Percentiles rank a stretch among this genome's conserved stretches.
phyloP scores from a whole-genome alignment of 2,888 invertebrate species.

The Polydrusus cervinus region DNA sequence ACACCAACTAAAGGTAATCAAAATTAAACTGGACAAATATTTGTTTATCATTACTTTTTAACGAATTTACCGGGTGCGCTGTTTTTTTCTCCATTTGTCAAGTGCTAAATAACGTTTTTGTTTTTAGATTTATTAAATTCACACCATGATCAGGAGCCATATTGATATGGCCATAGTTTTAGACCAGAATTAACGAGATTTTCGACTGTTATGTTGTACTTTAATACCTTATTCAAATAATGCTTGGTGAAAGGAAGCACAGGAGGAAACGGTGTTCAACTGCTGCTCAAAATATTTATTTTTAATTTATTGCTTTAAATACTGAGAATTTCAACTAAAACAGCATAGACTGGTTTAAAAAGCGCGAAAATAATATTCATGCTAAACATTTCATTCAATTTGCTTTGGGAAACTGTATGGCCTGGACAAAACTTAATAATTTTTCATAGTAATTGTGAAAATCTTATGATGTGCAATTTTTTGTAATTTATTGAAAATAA shows the following conservation, averaged over 20 bases:
- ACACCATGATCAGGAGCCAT: slow-evolving; percentile 44
- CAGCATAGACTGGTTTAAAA: no score
- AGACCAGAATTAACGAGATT: not conserved
- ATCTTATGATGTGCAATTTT: no score
- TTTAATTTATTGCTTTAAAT: not conserved
- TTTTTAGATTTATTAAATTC: slow-evolving; percentile 56
- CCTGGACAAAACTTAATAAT: no score
- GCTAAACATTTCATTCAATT: no score
- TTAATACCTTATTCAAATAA: not conserved
- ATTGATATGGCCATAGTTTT: slow-evolving; percentile 35
- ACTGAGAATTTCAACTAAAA: no score
- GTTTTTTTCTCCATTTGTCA: not conserved
- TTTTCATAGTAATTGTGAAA: no score
- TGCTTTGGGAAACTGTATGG: no score
- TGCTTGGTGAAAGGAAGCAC: not conserved
- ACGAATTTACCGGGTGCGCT: no score
- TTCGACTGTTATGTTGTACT: slow-evolving; percentile 1
- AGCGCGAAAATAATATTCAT: no score
- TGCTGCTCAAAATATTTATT: not conserved
- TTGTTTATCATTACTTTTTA: no score
- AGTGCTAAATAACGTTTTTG: slow-evolving; percentile 4
- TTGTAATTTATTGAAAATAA: no score
- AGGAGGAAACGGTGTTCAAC: not conserved
- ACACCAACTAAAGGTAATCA: slow-evolving; percentile 66
- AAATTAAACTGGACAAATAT: no score